Evolutionary conservation across 2,113 vertebrate species (phyloP).

Genomic region (Neomonachus schauinslandi): DNA sequence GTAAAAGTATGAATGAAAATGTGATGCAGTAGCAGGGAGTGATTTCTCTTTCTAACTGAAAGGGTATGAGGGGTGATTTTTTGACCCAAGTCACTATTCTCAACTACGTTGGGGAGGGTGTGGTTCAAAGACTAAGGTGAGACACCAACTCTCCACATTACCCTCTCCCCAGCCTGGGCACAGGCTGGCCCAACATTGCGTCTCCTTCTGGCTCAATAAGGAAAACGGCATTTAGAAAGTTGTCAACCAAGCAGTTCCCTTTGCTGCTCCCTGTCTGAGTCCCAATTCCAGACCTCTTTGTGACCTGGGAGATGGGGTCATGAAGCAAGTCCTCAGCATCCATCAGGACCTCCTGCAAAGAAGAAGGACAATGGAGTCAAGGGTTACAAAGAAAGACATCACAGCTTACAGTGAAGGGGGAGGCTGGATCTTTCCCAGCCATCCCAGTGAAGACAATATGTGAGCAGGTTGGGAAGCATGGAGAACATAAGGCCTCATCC

Average conservation of each 20-base stretch:
- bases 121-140: not conserved
- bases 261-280: not conserved
- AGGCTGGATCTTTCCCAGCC: not conserved
- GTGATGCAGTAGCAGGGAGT: too few relatives aligned
- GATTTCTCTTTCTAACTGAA: not conserved
- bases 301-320: not conserved
- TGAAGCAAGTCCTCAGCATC: not conserved
- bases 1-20: not conserved
- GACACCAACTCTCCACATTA: not conserved
- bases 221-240: not conserved
- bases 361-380: not conserved
- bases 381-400: not conserved
- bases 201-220: not conserved
- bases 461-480: not conserved
- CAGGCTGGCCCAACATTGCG: not conserved
- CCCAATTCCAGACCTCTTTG: not conserved
- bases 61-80: not conserved
- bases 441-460: not conserved
- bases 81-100: not conserved
- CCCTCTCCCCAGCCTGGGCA: not conserved
- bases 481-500: not conserved
- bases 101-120: not conserved
- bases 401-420: rapidly evolving
- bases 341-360: not conserved
- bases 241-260: not conserved